Evolutionary conservation across 2,888 invertebrate genomes (phyloP), one percentile per base, ranked within the genome.

Genomic region (Teleogryllus oceanicus): DNA sequence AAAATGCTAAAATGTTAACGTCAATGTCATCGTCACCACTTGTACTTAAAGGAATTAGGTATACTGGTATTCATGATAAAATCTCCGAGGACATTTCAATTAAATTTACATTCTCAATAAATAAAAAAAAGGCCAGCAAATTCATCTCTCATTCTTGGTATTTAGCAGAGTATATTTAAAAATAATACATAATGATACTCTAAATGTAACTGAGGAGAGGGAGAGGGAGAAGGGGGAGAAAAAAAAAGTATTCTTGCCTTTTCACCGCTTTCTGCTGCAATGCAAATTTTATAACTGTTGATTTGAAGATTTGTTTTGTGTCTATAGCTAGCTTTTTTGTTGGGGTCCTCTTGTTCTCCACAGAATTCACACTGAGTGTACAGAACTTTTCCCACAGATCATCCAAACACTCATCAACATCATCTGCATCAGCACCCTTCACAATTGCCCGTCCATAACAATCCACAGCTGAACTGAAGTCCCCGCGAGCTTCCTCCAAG

Each of bases 401-500:
- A 20, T 77, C 77, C 18, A 77, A 49, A 8, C 13, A 18, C 12
- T 49, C 49, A 20, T 50, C 77, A 37, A 77, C 49, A 20, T 13
- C 49, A 49, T 49, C 77, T 18, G 49, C 50, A 18, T 77, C n/a
- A 11, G 77, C 77, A 18, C 77, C 77, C 3, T 49, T 13, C 50
- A 49, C 50, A 49, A 77, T 77, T 8, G 77, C 77, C 3, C 77
- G 13, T 81, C 89, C 89, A 88, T 90, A 91, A 84, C 89, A 91
- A 81, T 90, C 88, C n/a, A 91, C 88, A 0, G 91, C 90, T 16
- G 88, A 87, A 0, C 88, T 87, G 74, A 91, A 85, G 84, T 91
- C 89, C 0, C 91, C 91, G 0, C 89, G 84, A 0, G 86, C 83
- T 84, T 90, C 90, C 84, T 91, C 91, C 0, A 91, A 84, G 0